Evolutionary conservation across 2,797 vertebrate species (phyloP).

Genomic region (Morus bassanus): DNA sequence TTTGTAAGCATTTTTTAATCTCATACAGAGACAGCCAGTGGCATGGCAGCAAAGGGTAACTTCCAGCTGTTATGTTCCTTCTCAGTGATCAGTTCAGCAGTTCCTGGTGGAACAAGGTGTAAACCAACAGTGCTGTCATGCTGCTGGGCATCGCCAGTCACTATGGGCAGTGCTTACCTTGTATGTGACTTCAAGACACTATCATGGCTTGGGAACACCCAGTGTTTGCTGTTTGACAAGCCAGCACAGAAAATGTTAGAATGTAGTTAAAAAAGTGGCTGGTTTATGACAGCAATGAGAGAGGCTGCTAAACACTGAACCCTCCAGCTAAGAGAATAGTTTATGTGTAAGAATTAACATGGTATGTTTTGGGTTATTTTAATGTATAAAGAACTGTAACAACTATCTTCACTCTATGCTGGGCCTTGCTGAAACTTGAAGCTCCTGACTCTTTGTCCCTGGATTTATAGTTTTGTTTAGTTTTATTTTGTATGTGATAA

Average conservation of each 20-base stretch:
- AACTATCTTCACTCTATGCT: not conserved
- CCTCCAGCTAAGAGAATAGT: not conserved
- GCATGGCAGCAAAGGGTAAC: not conserved
- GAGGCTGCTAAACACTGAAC: not conserved
- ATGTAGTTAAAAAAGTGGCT: not conserved
- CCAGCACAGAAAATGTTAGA: not conserved
- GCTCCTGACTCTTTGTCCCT: not conserved
- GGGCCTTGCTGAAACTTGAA: not conserved
- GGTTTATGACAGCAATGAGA: not conserved
- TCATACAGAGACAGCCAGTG: not conserved
- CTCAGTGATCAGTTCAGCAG: not conserved
- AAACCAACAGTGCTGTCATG: not conserved
- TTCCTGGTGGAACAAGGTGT: not conserved
- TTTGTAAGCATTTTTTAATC: constrained; percentile 18
- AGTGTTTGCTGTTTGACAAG: not conserved
- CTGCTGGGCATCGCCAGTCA: not conserved
- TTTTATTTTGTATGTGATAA: not conserved
- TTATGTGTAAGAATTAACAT: not conserved
- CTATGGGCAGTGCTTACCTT: not conserved
- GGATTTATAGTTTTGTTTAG: not conserved
- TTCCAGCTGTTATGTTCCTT: not conserved
- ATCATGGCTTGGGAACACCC: rapidly evolving
- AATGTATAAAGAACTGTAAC: not conserved
- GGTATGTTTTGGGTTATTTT: not conserved
- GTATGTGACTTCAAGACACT: not conserved